Evolutionary conservation across 2,888 invertebrate species (phyloP).

Genomic region (Watsonalla binaria): DNA sequence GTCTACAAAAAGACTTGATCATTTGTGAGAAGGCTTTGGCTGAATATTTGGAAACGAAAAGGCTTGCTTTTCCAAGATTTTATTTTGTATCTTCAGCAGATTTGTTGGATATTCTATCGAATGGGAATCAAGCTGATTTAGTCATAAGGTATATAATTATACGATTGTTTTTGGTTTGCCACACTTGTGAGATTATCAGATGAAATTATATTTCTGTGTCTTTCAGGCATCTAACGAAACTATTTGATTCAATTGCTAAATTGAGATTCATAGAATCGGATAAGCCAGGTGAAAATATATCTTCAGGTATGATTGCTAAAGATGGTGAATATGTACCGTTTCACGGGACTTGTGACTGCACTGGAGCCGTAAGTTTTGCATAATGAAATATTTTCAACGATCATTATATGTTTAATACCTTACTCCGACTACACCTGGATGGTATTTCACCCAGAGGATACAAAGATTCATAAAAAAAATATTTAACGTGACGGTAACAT

Average conservation of each 20-base stretch:
- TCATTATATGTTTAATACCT: too few relatives aligned
- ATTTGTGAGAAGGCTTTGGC: constrained; percentile 98
- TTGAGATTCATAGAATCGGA: constrained; percentile 85
- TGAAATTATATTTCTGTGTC: not conserved
- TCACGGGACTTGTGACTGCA: constrained; percentile 87
- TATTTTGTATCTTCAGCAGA: constrained; percentile 98
- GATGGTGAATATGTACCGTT: constrained; percentile 96
- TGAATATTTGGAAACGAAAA: constrained; percentile 97
- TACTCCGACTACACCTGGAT: too few relatives aligned
- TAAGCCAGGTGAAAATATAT: constrained; percentile 78
- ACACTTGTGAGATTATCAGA: constrained; percentile 9
- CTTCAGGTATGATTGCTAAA: constrained; percentile 94
- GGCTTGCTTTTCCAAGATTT: constrained; percentile 96
- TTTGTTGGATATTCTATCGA: constrained; percentile 94
- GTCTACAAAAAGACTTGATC: constrained; percentile 89
- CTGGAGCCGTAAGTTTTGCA: constrained; percentile 85
- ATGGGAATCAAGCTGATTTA: constrained; percentile 94
- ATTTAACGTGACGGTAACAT: too few relatives aligned
- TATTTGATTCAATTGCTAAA: constrained; percentile 96
- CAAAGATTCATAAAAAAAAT: too few relatives aligned
- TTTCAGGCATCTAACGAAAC: constrained; percentile 92
- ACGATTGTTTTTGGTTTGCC: not conserved
- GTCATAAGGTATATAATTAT: constrained; percentile 78
- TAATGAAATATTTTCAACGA: not conserved
- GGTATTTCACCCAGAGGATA: too few relatives aligned